Evolutionary conservation across 2,888 invertebrate genomes (phyloP).

Genomic region (Pharmacophagus antenor): DNA sequence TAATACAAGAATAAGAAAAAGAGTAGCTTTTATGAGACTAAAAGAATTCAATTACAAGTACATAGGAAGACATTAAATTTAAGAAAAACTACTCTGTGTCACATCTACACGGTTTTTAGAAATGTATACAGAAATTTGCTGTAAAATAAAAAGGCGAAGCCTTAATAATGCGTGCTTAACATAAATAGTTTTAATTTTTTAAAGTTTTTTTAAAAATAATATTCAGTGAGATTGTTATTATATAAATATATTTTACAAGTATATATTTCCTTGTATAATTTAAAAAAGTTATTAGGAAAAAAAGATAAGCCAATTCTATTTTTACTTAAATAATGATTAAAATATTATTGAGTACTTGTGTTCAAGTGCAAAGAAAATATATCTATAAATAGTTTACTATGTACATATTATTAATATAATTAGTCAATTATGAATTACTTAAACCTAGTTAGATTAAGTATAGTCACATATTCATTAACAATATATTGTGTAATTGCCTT

Average conservation of each 20-base stretch:
- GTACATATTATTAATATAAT: neutral
- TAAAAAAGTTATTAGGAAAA: neutral
- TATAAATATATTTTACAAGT: conserved; percentile 20
- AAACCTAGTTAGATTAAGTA: neutral
- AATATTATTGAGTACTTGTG: neutral
- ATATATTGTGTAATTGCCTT: too few relatives aligned
- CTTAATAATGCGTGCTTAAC: neutral
- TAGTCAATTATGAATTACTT: neutral
- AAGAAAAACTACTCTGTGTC: too few relatives aligned
- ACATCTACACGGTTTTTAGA: too few relatives aligned
- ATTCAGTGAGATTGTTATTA: conserved; percentile 34
- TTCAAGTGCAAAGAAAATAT: neutral
- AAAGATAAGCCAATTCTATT: neutral
- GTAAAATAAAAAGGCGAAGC: neutral
- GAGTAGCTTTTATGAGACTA: too few relatives aligned
- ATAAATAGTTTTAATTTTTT: neutral
- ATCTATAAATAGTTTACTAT: neutral
- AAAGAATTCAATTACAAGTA: too few relatives aligned
- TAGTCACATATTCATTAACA: neutral
- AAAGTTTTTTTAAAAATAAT: neutral
- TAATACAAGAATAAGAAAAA: neutral
- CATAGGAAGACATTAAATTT: too few relatives aligned
- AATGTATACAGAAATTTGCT: too few relatives aligned
- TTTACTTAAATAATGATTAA: neutral
- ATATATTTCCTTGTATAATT: neutral